Base-by-base conservation (phyloP, 2,888 invertebrate genomes). In the Pristionchus entomophagus region DNA sequence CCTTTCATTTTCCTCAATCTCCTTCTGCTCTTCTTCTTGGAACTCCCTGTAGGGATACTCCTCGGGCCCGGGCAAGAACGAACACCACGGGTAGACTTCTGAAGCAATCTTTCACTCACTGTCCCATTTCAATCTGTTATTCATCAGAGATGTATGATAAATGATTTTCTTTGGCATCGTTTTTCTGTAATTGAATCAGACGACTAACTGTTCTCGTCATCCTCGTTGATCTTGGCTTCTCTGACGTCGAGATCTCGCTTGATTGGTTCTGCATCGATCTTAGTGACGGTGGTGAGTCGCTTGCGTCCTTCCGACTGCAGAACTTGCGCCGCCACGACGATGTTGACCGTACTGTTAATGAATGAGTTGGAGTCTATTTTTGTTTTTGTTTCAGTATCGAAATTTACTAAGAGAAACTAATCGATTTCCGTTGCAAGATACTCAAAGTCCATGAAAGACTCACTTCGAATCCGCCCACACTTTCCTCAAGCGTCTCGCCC, bases 11-110 rank as follows among this genome's bases (percentile, higher is more conserved):
- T 80, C 51, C 35, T 80, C 59, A 26, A 4, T 5, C 65, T 84
- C 83, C 26, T 49, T 35, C 3, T n/a, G 6, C 12, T 49, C 29
- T 8, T 32, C 62, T 22, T 62, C 49, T 4, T 10, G 45, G 83
- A 84, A 65, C 83, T 84, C 22, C 3, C 17, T 45, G 49, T 53
- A 84, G 0, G 83, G 65, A 32, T 84, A 84, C 41, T 49, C 83
- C 14, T 45, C 49, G 6, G 83, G 83, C 1, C 22, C 29, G 5
- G 83, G 78, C 17, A 51, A 32, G 41, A 38, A 73, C 41, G n/a
- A n/a, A 4, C 41, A 6, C 73, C 73, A 73, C 45, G 8, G 41
- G 2, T 8, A 8, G 8, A 22, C 38, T n/a, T n/a, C 65, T 69
- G n/a, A n/a, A n/a, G 38, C 3, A 22, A 35, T 1, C 29, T 0